Evolutionary conservation across 2,797 vertebrate genomes (phyloP), one percentile per base, ranked within the genome.

Genomic region (Tapirus indicus): DNA sequence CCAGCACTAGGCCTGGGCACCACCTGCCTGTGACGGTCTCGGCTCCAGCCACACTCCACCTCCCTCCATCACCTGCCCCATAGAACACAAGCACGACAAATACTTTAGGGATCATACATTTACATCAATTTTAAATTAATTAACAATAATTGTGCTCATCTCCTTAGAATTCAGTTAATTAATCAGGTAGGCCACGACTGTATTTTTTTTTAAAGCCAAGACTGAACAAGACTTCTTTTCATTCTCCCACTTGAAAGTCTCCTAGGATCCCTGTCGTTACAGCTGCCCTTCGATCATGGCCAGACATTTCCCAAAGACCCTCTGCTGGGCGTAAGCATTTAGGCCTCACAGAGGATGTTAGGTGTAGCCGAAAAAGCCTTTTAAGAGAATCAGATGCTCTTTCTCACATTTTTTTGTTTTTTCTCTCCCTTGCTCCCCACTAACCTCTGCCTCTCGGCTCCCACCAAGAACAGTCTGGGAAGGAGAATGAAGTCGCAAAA

Each of bases 231-330:
- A 32, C 35, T n/a, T 8, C 32, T 47, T 60, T 71, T 89, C 77
- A 68, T 60, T 56, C 16, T 58, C 77, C 14, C 21, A 7, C 74
- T 82, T 35, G 62, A 82, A 56, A 85, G 38, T 7, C 18, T 14
- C 64, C 60, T 0, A 4, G 11, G 66, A 44, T 2, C 29, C 52
- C 21, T 1, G 0, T n/a, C 64, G 12, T 10, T 16, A 29, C 0
- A 21, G 18, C 16, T 25, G 49, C 6, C 27, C 9, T 47, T 52
- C 25, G 6, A 5, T 20, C 56, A 64, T 13, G 21, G n/a, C 25
- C 25, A 5, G 52, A 11, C 10, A 0, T 64, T 72, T 68, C 68
- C 82, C 79, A 23, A 5, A 29, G 60, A 52, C 12, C 27, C 78
- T 32, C 44, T 2, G 21, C 64, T 23, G 27, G 23, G 47, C 10